Evolutionary conservation across 1,140 invertebrate genomes (phyloP), one percentile per base, ranked within the genome.

Genomic region (Ips nitidus): DNA sequence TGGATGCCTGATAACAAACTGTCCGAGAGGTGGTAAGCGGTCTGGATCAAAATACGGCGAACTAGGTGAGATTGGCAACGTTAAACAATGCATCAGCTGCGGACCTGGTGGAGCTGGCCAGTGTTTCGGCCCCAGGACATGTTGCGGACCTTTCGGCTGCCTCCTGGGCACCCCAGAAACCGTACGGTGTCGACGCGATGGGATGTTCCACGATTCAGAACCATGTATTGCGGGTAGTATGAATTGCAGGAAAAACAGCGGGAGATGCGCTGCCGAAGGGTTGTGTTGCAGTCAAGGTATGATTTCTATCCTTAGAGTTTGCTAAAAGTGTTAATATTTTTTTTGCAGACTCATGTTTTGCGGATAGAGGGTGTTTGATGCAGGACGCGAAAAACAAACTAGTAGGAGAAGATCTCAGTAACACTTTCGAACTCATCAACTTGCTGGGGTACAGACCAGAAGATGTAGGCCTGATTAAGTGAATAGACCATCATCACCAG

Each of bases 211-310:
- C 38, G 77, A 79, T 43, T 79, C 74, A 58, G 83, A 84, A 74
- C 83, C 83, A 0, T 85, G 83, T 66, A 80, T 83, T 53, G 82
- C 84, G 38, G 83, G 83, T 2, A 82, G 76, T 65, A 74, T 80
- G 3, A 81, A 81, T 74, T 85, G 84, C 75, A 80, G 82, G 58
- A 82, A 80, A 77, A 83, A 83, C 71, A 83, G 76, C 47, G 84
- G 81, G 42, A 78, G 84, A 76, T 85, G 84, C 74, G 83, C 83
- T 5, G 75, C 80, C 22, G 82, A 84, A 68, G 82, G 82, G 3
- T 80, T 85, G 73, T 85, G 84, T 70, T 85, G 84, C 71, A 82
- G 80, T 8, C 84, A 86, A 84, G 82, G 83, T 83, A 81, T n/a
- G 41, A 39, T 3, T 58, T 45, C 41, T 62, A 43, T 56, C 22